Evolutionary conservation across 2,113 vertebrate genomes (phyloP), one percentile per base, ranked within the genome.

Genomic region (Syngnathus scovelli): DNA sequence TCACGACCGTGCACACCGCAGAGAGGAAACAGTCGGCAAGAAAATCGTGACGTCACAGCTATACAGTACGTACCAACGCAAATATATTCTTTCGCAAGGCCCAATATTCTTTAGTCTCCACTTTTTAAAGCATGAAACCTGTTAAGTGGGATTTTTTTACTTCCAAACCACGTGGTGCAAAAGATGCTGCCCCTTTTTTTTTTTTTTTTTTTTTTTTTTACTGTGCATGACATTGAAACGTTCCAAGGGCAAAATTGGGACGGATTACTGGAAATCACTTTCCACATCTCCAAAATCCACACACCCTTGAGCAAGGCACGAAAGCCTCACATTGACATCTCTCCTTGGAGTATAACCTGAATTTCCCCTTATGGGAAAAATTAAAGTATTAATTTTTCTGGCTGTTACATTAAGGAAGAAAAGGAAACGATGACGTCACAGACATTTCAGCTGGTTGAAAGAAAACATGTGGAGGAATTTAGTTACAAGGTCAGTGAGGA

Each of bases 401-500:
- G 55, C 13, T 23, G 6, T 16, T 44, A 27, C 21, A 62, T 44
- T 7, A 16, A 41, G 39, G 3, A 44, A 44, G 5, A 23, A 23
- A 43, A 41, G 61, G 21, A 60, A 62, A 62, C 16, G 21, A 62
- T 62, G 61, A 62, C 61, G 16, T 62, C 61, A 62, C 11, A 7
- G 61, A 43, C 12, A 62, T 62, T 44, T 62, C n/a, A 44, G 61
- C 11, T 43, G 6, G 11, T 44, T 16, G 41, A 62, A 62, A 44
- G 41, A 62, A 62, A 62, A 62, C 61, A 62, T 43, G 61, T 62
- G 61, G 61, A 13, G 41, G 21, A 23, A 62, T 62, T 44, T 15
- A 44, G 61, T 41, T 27, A 27, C 60, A 62, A 62, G 61, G 61
- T 62, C 61, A 62, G 61, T 27, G 61, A 62, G 18, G 18, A 60